These are phyloP conservation scores for Saxidomus purpurata DNA, from an alignment of 1,140 invertebrate genomes.

Conservation along the genomic window DNA sequence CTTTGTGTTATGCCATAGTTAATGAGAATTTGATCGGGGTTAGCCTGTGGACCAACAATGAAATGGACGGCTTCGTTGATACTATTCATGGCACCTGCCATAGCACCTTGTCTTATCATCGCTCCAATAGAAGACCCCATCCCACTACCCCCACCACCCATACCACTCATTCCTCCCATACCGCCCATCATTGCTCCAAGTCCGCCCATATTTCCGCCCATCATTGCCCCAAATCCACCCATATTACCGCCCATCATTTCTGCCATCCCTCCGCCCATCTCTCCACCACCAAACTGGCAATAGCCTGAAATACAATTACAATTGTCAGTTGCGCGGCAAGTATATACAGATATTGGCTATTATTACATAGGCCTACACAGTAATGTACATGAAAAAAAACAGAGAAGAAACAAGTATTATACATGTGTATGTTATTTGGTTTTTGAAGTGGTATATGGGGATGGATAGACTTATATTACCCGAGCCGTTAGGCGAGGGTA, in stretches of 20 bases:
- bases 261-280: not conserved
- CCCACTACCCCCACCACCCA: not conserved
- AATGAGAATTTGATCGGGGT: not conserved
- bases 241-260: not conserved
- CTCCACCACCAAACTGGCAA: not conserved
- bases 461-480: too few relatives aligned
- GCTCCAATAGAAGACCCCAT: not conserved
- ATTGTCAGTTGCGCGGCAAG: too few relatives aligned
- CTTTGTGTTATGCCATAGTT: not conserved
- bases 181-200: not conserved
- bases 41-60: conserved; percentile 11
- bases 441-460: too few relatives aligned
- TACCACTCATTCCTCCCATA: not conserved
- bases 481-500: too few relatives aligned
- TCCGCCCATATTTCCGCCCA: not conserved
- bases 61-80: not conserved
- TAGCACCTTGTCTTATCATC: not conserved
- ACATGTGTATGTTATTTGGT: too few relatives aligned
- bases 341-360: too few relatives aligned
- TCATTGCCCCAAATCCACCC: not conserved
- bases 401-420: not conserved
- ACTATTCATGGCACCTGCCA: not conserved
- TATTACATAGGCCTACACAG: too few relatives aligned
- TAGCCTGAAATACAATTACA: not conserved
- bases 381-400: too few relatives aligned